Percentiles rank a stretch among this genome's conserved stretches.
Conservation (phyloP, 2,797 vertebrate genomes). For the Notolepis coatsorum region DNA sequence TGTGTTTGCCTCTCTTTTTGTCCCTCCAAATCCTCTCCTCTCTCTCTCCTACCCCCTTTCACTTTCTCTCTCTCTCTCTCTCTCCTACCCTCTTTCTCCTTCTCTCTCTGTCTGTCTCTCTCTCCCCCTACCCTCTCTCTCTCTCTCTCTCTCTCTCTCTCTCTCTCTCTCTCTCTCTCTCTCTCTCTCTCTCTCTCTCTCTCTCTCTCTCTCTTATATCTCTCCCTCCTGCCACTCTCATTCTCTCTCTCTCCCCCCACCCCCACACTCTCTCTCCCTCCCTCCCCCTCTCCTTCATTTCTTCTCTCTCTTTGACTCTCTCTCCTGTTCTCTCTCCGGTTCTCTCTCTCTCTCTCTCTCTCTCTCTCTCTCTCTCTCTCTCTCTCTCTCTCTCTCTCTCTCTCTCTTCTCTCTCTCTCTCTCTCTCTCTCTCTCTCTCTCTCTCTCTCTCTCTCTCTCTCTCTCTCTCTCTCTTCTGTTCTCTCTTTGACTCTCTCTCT, state of each 20-base stretch:
- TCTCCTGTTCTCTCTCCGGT: background rate
- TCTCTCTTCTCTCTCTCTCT: conserved; percentile 1
- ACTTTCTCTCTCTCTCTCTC: background rate
- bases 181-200: background rate
- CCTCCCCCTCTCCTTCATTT: conserved; percentile 3
- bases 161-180: background rate
- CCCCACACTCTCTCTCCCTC: too few species aligned
- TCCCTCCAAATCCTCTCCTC: conserved; percentile 31
- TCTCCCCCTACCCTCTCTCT: background rate
- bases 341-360: background rate
- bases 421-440: background rate
- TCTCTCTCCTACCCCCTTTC: conserved; percentile 16
- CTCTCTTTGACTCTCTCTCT: background rate
- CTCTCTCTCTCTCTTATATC: background rate
- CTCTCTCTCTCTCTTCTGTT: background rate
- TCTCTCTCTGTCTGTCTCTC: background rate
- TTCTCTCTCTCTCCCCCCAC: too few species aligned
- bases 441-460: conserved; percentile 42
- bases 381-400: conserved; percentile 15
- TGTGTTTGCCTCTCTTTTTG: conserved; percentile 14
- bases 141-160: background rate
- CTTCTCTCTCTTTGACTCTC: background rate
- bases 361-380: background rate
- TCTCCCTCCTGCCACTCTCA: too few species aligned
- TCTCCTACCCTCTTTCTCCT: background rate